Evolutionary conservation across 2,113 vertebrate species (phyloP).

Genomic region (Clarias magur): DNA sequence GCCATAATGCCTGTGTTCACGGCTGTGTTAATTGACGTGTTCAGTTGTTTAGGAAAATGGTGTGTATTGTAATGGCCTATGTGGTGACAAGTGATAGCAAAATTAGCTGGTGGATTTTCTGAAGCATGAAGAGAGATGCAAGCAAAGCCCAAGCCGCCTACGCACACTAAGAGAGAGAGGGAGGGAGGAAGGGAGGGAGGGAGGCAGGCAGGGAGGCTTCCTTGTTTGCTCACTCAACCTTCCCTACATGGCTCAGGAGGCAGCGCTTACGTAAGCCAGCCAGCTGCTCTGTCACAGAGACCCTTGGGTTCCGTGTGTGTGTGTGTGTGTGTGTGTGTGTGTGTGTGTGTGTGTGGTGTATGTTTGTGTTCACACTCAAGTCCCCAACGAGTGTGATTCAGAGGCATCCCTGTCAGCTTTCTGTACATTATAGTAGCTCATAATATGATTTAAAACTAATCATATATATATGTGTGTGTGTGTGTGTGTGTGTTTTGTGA

Average conservation of each 20-base stretch:
- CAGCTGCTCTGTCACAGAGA: slow-evolving; percentile 45
- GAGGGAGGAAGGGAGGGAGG: background rate
- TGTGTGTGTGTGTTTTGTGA: background rate
- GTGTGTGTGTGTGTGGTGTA: slow-evolving; percentile 26
- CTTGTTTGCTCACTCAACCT: slow-evolving; percentile 39
- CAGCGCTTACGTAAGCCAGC: slow-evolving; percentile 44
- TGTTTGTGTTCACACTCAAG: slow-evolving; percentile 18
- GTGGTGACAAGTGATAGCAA: slow-evolving; percentile 35
- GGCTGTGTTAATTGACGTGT: slow-evolving; percentile 31
- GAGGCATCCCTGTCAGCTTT: background rate
- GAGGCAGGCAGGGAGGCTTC: background rate
- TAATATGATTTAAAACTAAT: background rate
- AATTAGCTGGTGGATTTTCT: slow-evolving; percentile 35
- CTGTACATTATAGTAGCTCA: slow-evolving; percentile 6
- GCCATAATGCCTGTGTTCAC: slow-evolving; percentile 9
- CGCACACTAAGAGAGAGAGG: slow-evolving; percentile 8
- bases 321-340: background rate
- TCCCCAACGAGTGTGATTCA: slow-evolving; percentile 5
- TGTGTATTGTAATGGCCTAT: slow-evolving; percentile 26
- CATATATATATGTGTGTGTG: background rate
- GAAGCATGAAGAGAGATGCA: slow-evolving; percentile 24
- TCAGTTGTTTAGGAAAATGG: slow-evolving; percentile 18
- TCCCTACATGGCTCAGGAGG: slow-evolving; percentile 40
- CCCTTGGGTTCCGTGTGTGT: background rate
- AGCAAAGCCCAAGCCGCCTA: slow-evolving; percentile 34